Conservation (phyloP, 2,888 invertebrate species). For the Tenthredo livida region DNA sequence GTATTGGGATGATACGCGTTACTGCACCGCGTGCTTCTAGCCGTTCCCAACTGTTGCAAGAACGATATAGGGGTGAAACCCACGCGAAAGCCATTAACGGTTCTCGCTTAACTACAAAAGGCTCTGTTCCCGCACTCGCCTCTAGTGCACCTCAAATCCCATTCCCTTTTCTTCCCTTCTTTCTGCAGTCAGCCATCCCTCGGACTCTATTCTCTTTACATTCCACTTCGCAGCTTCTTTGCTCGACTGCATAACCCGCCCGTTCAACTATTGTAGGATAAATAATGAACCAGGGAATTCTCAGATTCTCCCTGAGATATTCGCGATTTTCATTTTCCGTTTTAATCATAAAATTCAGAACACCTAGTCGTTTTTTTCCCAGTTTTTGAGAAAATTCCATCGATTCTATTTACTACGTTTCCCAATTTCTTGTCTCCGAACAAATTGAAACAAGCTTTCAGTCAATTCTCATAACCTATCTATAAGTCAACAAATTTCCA, state of each 20-base stretch:
- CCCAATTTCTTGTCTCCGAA: background rate
- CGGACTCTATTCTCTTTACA: background rate
- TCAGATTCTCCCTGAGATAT: background rate
- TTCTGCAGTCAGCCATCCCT: conserved; percentile 7
- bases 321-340: background rate
- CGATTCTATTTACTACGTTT: background rate
- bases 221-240: conserved; percentile 28
- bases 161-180: background rate
- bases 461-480: background rate
- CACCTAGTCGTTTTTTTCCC: background rate
- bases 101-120: conserved; percentile 41
- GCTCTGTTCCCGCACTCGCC: background rate
- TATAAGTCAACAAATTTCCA: background rate
- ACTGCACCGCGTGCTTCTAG: conserved; percentile 8
- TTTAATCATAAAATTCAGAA: background rate
- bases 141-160: conserved; percentile 30
- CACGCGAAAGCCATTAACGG: conserved; percentile 43
- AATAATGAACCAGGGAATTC: background rate
- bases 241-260: background rate
- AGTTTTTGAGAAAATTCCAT: background rate
- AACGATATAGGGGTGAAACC: conserved; percentile 2
- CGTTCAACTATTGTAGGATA: background rate
- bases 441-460: background rate
- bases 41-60: conserved; percentile 5
- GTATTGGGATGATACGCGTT: conserved; percentile 5